Evolutionary conservation across 2,888 invertebrate species (phyloP).

Genomic region (Polydrusus pterygomalis): DNA sequence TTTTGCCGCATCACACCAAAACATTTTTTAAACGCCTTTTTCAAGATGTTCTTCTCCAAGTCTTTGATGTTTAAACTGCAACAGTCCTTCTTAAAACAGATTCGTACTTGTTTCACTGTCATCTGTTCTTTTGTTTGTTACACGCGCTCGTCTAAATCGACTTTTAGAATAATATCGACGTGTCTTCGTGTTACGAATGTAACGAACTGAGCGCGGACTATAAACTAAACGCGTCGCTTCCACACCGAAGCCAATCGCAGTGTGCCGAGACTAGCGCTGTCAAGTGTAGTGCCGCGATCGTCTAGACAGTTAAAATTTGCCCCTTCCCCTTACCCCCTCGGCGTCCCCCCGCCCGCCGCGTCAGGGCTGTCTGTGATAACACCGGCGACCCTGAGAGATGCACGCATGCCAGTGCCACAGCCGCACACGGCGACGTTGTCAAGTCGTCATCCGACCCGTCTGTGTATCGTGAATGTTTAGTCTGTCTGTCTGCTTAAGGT

Average conservation of each 20-base stretch:
- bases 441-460: conserved; percentile 35
- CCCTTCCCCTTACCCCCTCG: conserved; percentile 47
- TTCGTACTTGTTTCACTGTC: conserved; percentile 45
- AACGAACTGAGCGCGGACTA: conserved; percentile 37
- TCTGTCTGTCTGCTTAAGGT: conserved; percentile 45
- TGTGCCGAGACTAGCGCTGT: conserved; percentile 61
- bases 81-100: conserved; percentile 26
- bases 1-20: conserved; percentile 70
- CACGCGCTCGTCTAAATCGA: conserved; percentile 18
- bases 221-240: conserved; percentile 47
- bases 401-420: conserved; percentile 62
- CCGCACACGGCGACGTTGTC: conserved; percentile 58
- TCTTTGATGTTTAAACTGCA: conserved; percentile 35
- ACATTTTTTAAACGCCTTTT: conserved; percentile 69
- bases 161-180: conserved; percentile 11
- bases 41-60: conserved; percentile 62
- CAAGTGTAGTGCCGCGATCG: conserved; percentile 66
- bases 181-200: conserved; percentile 5
- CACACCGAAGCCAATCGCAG: conserved; percentile 54
- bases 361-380: conserved; percentile 66
- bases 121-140: conserved; percentile 37
- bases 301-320: conserved; percentile 67
- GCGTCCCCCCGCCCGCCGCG: conserved; percentile 57
- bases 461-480: conserved; percentile 45
- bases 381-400: conserved; percentile 67